Conservation (phyloP, 2,888 invertebrate genomes). For the Kryphioiulus occultus region DNA sequence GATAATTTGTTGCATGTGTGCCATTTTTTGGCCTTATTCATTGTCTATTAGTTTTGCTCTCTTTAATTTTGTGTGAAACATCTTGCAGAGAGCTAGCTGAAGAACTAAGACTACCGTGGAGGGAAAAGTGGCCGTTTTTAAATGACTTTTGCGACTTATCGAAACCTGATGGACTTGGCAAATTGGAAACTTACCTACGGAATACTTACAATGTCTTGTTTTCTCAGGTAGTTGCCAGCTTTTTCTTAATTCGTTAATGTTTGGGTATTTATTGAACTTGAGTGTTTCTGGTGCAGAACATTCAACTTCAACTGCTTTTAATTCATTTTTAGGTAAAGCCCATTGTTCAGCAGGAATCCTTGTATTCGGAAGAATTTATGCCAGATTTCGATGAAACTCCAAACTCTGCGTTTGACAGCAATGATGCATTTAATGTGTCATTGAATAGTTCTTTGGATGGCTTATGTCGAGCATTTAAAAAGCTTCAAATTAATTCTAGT, state of each 20-base stretch:
- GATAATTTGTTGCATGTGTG: too few relatives aligned
- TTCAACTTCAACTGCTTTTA: background rate
- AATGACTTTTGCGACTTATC: slow-evolving; percentile 81
- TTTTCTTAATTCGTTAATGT: background rate
- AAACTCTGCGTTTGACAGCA: background rate
- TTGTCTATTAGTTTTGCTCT: too few relatives aligned
- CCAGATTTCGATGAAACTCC: background rate
- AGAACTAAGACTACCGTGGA: slow-evolving; percentile 80
- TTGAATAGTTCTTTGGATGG: background rate
- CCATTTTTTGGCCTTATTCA: too few relatives aligned
- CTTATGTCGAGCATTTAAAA: slow-evolving; percentile 32
- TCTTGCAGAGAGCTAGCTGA: slow-evolving; percentile 71
- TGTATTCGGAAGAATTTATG: background rate
- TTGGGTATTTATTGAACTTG: background rate
- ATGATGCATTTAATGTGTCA: background rate
- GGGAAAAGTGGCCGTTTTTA: slow-evolving; percentile 92
- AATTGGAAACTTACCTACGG: slow-evolving; percentile 78
- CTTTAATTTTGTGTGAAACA: too few relatives aligned
- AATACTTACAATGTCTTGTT: slow-evolving; percentile 64
- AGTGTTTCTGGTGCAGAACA: background rate
- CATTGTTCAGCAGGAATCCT: background rate
- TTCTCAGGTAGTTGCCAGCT: background rate
- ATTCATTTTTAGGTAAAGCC: background rate
- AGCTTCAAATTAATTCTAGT: slow-evolving; percentile 24
- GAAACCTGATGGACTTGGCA: slow-evolving; percentile 74